phyloP scores from a whole-genome alignment of 2,797 vertebrate species.

The Acanthornis magna region DNA sequence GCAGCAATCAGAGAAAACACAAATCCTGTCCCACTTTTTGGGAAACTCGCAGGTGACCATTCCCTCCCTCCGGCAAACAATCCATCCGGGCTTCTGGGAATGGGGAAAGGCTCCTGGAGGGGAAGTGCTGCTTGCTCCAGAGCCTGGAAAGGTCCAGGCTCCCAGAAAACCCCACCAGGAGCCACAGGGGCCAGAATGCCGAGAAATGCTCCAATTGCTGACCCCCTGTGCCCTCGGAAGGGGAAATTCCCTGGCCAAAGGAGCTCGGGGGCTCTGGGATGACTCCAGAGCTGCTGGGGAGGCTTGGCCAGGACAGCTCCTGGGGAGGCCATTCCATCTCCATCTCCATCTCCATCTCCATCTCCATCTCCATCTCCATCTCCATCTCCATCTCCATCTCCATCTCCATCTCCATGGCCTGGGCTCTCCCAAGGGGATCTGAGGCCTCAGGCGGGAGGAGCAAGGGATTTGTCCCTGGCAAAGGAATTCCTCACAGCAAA shows the following conservation, averaged over 20 bases:
- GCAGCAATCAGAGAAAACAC: background rate
- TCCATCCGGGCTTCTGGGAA: background rate
- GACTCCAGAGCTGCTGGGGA: background rate
- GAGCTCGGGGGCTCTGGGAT: background rate
- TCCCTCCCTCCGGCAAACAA: background rate
- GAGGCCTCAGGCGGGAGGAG: background rate
- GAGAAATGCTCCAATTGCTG: background rate
- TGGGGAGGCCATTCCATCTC: background rate
- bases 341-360: rapidly evolving
- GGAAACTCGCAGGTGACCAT: background rate
- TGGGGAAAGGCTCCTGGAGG: background rate
- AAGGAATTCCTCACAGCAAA: rapidly evolving
- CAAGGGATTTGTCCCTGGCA: background rate
- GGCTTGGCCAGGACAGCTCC: background rate
- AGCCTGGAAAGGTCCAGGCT: background rate
- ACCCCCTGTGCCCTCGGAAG: background rate
- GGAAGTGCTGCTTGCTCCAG: background rate
- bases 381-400: rapidly evolving
- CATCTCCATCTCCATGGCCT: background rate
- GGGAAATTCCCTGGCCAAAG: background rate
- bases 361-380: rapidly evolving
- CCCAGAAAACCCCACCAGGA: rapidly evolving
- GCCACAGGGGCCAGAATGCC: background rate
- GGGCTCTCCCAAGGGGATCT: background rate
- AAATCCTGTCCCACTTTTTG: background rate